A percentile compares a stretch with the other conserved stretches of the same genome.
Conservation (phyloP, 2,113 vertebrate species). For the Lampris megalopsis region DNA sequence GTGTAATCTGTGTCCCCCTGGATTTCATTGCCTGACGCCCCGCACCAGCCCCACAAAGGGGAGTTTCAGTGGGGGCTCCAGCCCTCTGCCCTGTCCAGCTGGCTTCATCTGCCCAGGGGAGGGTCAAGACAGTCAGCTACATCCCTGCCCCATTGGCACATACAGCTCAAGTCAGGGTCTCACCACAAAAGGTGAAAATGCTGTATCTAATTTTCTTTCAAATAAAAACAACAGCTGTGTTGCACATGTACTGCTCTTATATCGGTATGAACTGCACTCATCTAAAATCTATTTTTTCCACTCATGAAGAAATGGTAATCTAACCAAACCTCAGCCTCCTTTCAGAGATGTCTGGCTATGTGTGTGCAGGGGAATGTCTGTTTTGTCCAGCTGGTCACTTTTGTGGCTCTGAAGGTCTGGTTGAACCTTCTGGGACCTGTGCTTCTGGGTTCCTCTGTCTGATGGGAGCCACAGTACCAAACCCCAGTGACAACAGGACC, state of each 20-base stretch:
- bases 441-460: slow-evolving; percentile 82
- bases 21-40: slow-evolving; percentile 76
- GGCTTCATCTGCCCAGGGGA: slow-evolving; percentile 79
- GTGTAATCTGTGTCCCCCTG: slow-evolving; percentile 81
- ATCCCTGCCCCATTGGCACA: slow-evolving; percentile 83
- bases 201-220: not conserved
- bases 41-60: slow-evolving; percentile 55
- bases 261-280: too few species aligned
- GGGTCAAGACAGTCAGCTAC: slow-evolving; percentile 46
- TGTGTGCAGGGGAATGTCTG: slow-evolving; percentile 79
- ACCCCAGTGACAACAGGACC: slow-evolving; percentile 82
- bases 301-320: too few species aligned
- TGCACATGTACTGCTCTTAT: too few species aligned
- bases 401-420: slow-evolving; percentile 82
- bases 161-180: slow-evolving; percentile 77
- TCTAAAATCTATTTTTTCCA: too few species aligned
- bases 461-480: slow-evolving; percentile 75
- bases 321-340: not conserved
- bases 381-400: slow-evolving; percentile 80
- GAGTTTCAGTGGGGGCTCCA: slow-evolving; percentile 53
- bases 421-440: slow-evolving; percentile 81
- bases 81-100: slow-evolving; percentile 78
- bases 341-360: slow-evolving; percentile 34
- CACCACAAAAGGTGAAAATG: slow-evolving; percentile 70
- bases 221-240: too few species aligned